Evolutionary conservation across 1,140 invertebrate genomes (phyloP).

Genomic region (Rhopalosiphum padi): DNA sequence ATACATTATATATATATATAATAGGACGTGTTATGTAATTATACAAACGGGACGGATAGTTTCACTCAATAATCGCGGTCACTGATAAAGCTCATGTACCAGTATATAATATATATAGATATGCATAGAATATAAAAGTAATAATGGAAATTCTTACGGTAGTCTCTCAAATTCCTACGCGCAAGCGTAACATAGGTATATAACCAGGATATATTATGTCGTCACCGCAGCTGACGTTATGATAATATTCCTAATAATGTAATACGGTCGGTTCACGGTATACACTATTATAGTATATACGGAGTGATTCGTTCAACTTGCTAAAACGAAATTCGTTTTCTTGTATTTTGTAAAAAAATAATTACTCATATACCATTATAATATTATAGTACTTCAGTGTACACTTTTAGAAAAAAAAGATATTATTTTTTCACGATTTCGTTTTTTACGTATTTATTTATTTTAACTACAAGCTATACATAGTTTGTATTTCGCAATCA

Average conservation of each 20-base stretch:
- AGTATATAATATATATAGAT: not conserved
- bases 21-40: not conserved
- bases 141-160: not conserved
- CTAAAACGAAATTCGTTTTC: not conserved
- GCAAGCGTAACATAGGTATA: too few species aligned
- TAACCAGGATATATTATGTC: not conserved
- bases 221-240: not conserved
- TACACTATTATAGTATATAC: not conserved
- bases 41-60: not conserved
- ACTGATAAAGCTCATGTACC: not conserved
- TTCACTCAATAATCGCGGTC: not conserved
- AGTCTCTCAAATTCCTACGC: not conserved
- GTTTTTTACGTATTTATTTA: too few species aligned
- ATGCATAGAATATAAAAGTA: not conserved
- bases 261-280: not conserved
- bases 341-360: not conserved
- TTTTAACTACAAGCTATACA: not conserved
- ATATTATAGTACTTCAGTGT: not conserved
- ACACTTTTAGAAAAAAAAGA: not conserved
- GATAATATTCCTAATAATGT: not conserved
- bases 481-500: not conserved
- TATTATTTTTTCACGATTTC: too few species aligned
- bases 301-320: not conserved
- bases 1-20: not conserved
- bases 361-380: not conserved